Evolutionary conservation across 2,888 invertebrate genomes (phyloP), one percentile per base, ranked within the genome.

Genomic region (Parelbella ahira): DNA sequence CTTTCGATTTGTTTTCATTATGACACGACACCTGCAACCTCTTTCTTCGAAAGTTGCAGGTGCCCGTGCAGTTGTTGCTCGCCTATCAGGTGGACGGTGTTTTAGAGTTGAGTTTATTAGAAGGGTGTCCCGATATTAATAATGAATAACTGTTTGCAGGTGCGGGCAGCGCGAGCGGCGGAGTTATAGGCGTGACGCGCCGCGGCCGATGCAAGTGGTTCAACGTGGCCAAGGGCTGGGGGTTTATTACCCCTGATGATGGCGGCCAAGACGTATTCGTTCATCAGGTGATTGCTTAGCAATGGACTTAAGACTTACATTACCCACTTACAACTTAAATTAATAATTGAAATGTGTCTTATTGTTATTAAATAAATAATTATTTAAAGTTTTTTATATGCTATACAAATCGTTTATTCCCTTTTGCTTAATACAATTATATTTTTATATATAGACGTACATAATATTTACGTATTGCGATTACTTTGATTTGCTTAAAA

Each of bases 151-250:
- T 29, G 23, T 23, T 73, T 69, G 61, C 73, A 82, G 80, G 79
- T 72, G 75, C 68, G 56, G 57, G 63, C 55, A 62, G 63, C 56
- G 63, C 68, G 42, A 65, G 71, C 51, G 65, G 66, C 49, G 68
- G 68, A 36, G 89, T 89, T 50, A 88, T 82, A 53, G 89, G 88
- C 50, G 91, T 91, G 58, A 88, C 91, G 59, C 90, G 94, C 52
- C 89, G 91, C 68, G 96, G 96, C 46, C 91, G 92, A 72, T 97
- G 96, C 89, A 97, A 97, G 89, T 97, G 97, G 97, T 97, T 97
- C 86, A 97, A 97, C 83, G 96, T 97, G 50, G 95, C 95, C 58
- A 97, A 97, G 82, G 97, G 97, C 48, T 97, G 96, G 95, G 97
- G 97, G 49, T 97, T 97, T 83, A 93, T 97, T 68, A 95, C 95